Base-by-base conservation (phyloP, 2,888 invertebrate genomes). In the Tipula unca region DNA sequence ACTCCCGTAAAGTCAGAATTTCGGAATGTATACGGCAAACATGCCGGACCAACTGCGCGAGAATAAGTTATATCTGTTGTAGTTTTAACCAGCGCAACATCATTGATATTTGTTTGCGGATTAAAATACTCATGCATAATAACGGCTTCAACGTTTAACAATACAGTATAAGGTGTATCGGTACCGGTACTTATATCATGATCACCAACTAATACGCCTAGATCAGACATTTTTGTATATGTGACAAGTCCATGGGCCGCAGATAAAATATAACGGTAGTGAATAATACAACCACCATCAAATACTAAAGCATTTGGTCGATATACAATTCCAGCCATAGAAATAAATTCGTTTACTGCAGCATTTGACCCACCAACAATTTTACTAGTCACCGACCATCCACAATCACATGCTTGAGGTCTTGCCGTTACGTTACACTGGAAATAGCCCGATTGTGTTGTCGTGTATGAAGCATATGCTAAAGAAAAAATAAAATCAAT, bases 341-440 rank as follows among this genome's bases (percentile, higher is more conserved):
- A 91, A 0, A 94, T 93, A 88, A 89, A 94, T 87, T 94, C 94
- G 87, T 93, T 93, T 0, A 92, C 87, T 0, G 90, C 90, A 0
- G 93, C 91, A 84, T 92, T 90, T 1, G 88, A 86, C 0, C 94
- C 94, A 42, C 93, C 93, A 0, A 92, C 92, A 86, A 94, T 93
- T 86, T 92, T 90, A 0, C 90, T 48, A 14, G 86, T 88, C 10
- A 88, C 87, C 0, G 89, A 88, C 90, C 91, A 91, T 54, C 91
- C 91, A 35, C 91, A 91, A 83, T 89, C 89, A 86, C 91, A 91
- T 1, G 86, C 85, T 84, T 89, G 89, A 1, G 87, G 29, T 36
- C 20, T 84, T 20, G 84, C 32, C 14, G 32, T 84, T 84, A 36
- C 84, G 5, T 84, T 36, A 39, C 84, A 84, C 25, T 25, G 20